Evolutionary conservation across 2,797 vertebrate genomes (phyloP), one percentile per base, ranked within the genome.

Genomic region (Emys orbicularis): DNA sequence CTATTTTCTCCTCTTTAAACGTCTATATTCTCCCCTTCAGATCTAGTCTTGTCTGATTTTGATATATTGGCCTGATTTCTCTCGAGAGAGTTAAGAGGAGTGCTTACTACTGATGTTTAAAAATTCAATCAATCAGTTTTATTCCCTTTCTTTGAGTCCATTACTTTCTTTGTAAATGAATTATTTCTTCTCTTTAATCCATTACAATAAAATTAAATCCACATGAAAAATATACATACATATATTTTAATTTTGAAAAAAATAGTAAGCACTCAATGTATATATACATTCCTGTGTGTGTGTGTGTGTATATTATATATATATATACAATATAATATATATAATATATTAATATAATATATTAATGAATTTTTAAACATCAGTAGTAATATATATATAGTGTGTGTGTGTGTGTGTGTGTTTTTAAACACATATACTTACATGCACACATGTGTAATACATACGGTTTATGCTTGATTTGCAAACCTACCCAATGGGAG

Each of bases 61-160:
- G 95, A 95, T 95, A 95, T 37, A 93, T 81, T 83, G 74, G 95
- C 88, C 95, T 92, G 95, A 97, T 96, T 98, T 98, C 97, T 97
- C 96, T 94, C 96, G 88, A 0, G 5, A 90, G 81, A 95, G 87
- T 92, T 94, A 96, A 96, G 97, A 96, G 77, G 81, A 72, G 84
- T 34, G 54, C 97, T 96, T 97, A 97, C 8, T 21, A 94, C 87
- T 91, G 74, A 88, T n/a, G 31, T 96, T 95, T 96, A 95, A 88
- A 97, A 97, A 90, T 47, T 6, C 18, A 65, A 92, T 94, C 83
- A 81, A 87, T 91, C 34, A 5, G 80, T 72, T 87, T 41, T 89
- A 44, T 44, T 56, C 53, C 88, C 44, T 90, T 91, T 88, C 79
- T 96, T 74, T 41, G 9, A 97, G 79, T 47, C n/a, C 47, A 5